Base-by-base conservation (phyloP, 2,888 invertebrate genomes). In the Drosophila prolongata region DNA sequence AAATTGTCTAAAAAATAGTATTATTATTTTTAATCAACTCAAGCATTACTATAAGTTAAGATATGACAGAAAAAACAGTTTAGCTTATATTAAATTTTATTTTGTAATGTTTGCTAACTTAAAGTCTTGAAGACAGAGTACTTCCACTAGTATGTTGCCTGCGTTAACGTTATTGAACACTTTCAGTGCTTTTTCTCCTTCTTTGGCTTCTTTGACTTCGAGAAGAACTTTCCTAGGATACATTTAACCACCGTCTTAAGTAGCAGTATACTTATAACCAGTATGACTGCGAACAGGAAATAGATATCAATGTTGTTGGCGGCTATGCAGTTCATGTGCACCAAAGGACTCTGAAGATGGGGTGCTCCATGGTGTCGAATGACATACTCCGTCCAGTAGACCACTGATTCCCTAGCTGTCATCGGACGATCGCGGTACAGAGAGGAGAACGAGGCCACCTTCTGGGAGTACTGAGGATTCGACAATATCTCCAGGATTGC, bases 301-400 rank as follows among this genome's bases (percentile, higher is more conserved):
- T 14, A 47, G 1, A 47, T 6, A 47, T 47, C 47, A 1, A 47
- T 47, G 14, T 47, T 47, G 11, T 47, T 47, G 30, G 47, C 47
- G 6, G 47, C 30, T 10, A 47, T 30, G 11, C 10, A 30, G 30
- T 3, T 34, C 47, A 47, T 30, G 14, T 47, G 14, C 3, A 47
- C 14, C 30, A 47, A 0, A 11, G 47, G 47, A 47, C 47, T 47
- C 47, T 47, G 47, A 2, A 47, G 47, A 34, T 47, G 47, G 11
- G 30, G 10, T 10, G 47, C 47, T 47, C 47, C 47, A 30, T 47
- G 30, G 30, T 47, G 30, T 0, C 47, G 47, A 14, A 47, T 30
- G 14, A 47, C 47, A 11, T 47, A 47, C 14, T 47, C 47, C 14
- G 47, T 11, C 47, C 47, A 47, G 30, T 47, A 30, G 47, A 47